phyloP scores from a whole-genome alignment of 2,113 vertebrate genomes.

The human region DNA sequence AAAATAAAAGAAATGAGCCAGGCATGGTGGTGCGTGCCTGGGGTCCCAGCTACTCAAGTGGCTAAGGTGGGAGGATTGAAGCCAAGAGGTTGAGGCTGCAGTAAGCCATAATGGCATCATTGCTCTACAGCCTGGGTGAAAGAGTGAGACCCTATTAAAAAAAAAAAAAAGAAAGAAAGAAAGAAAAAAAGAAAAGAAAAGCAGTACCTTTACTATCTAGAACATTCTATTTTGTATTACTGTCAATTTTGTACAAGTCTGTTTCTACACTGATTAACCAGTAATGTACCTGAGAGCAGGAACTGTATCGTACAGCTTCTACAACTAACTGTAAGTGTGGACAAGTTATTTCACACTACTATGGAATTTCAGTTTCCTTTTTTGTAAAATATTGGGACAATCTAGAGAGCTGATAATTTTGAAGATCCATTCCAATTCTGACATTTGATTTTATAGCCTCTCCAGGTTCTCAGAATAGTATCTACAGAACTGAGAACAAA shows the following conservation, averaged over 20 bases:
- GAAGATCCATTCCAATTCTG: neutral
- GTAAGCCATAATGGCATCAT: too few relatives aligned
- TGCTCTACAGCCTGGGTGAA: too few relatives aligned
- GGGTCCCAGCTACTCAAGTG: too few relatives aligned
- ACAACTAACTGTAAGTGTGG: neutral
- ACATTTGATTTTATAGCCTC: neutral
- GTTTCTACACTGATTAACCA: neutral
- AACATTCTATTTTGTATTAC: neutral
- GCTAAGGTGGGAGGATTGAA: too few relatives aligned
- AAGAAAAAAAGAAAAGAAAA: neutral
- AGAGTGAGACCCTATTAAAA: too few relatives aligned
- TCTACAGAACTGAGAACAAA: slow-evolving; percentile 24
- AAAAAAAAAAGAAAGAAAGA: too few relatives aligned
- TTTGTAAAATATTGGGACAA: neutral
- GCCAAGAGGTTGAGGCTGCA: too few relatives aligned
- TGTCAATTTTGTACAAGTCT: neutral
- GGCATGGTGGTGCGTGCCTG: too few relatives aligned
- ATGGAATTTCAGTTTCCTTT: neutral
- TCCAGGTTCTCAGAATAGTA: neutral
- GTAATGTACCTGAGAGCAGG: neutral
- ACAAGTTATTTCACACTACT: neutral
- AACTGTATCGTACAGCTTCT: neutral
- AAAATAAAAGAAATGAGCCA: too few relatives aligned
- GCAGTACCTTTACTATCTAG: neutral
- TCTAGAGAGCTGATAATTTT: neutral